Evolutionary conservation across 2,797 vertebrate genomes (phyloP).

Genomic region (Tinamus major): DNA sequence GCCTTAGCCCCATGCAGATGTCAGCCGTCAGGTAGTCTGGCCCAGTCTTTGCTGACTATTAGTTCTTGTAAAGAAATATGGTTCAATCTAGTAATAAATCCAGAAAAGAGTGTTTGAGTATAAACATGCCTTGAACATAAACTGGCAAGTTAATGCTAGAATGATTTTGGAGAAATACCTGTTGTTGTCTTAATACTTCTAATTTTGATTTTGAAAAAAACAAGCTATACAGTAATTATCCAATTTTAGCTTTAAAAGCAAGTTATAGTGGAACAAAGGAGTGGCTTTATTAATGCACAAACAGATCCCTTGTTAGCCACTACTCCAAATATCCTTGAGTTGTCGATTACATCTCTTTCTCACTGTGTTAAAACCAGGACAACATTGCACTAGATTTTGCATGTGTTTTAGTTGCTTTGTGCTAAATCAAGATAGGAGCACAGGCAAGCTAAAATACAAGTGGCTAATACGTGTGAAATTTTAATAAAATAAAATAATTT

Average conservation of each 20-base stretch:
- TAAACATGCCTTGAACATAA: neutral
- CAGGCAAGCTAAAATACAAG: constrained; percentile 35
- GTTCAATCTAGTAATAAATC: neutral
- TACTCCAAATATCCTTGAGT: neutral
- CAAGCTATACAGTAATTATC: constrained; percentile 4
- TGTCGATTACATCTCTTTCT: neutral
- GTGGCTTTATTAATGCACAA: constrained; percentile 2
- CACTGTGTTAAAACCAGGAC: neutral
- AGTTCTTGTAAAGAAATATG: neutral
- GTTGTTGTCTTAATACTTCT: neutral
- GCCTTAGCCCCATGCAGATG: rapidly evolving
- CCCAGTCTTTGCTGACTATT: neutral
- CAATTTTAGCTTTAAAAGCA: constrained; percentile 9
- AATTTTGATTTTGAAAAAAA: neutral
- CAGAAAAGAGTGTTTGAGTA: neutral
- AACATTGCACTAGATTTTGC: neutral
- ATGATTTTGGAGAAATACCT: constrained; percentile 1
- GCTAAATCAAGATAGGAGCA: constrained; percentile 12
- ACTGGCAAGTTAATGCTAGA: neutral
- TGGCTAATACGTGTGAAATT: constrained; percentile 14
- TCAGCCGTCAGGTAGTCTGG: neutral
- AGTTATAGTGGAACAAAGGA: neutral
- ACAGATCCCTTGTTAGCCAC: constrained; percentile 33
- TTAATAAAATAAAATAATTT: too few relatives aligned
- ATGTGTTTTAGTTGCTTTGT: neutral